These are phyloP conservation scores for Plagodis pulveraria DNA, from an alignment of 2,888 invertebrate genomes.

Conservation along the genomic window DNA sequence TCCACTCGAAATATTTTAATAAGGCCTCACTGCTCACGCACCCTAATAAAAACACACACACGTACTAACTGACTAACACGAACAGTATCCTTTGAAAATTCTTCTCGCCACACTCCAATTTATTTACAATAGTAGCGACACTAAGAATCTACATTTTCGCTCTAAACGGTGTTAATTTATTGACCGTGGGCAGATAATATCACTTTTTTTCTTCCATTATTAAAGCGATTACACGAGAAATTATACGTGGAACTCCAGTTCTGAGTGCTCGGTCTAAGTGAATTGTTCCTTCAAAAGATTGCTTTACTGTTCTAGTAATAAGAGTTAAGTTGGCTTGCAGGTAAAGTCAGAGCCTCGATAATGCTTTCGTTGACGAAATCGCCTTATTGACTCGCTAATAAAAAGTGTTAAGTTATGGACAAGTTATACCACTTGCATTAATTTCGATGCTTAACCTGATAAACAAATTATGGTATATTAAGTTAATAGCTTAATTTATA, in stretches of 20 bases:
- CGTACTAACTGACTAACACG: slow-evolving; percentile 62
- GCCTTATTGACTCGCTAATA: slow-evolving; percentile 81
- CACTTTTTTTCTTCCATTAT: slow-evolving; percentile 83
- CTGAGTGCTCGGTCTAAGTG: slow-evolving; percentile 60
- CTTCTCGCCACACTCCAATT: slow-evolving; percentile 65
- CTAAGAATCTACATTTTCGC: slow-evolving; percentile 84
- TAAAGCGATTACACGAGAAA: slow-evolving; percentile 84
- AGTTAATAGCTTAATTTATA: slow-evolving; percentile 85
- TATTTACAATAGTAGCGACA: slow-evolving; percentile 84
- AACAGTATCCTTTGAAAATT: slow-evolving; percentile 66
- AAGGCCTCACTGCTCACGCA: slow-evolving; percentile 84
- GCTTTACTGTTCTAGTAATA: slow-evolving; percentile 46
- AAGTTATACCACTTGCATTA: slow-evolving; percentile 84
- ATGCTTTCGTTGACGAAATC: slow-evolving; percentile 78
- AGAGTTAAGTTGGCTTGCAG: slow-evolving; percentile 47
- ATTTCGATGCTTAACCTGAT: slow-evolving; percentile 84
- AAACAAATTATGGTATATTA: slow-evolving; percentile 84
- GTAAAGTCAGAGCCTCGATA: slow-evolving; percentile 50
- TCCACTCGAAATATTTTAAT: slow-evolving; percentile 85
- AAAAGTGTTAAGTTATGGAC: slow-evolving; percentile 83
- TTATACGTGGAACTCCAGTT: slow-evolving; percentile 80
- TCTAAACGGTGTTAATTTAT: slow-evolving; percentile 86
- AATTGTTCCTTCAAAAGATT: slow-evolving; percentile 38
- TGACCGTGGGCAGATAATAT: slow-evolving; percentile 85
- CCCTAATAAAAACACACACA: slow-evolving; percentile 81